Percentiles rank a stretch among this genome's conserved stretches.
phyloP scores from a whole-genome alignment of 2,113 vertebrate genomes.

The Bombycilla garrulus region DNA sequence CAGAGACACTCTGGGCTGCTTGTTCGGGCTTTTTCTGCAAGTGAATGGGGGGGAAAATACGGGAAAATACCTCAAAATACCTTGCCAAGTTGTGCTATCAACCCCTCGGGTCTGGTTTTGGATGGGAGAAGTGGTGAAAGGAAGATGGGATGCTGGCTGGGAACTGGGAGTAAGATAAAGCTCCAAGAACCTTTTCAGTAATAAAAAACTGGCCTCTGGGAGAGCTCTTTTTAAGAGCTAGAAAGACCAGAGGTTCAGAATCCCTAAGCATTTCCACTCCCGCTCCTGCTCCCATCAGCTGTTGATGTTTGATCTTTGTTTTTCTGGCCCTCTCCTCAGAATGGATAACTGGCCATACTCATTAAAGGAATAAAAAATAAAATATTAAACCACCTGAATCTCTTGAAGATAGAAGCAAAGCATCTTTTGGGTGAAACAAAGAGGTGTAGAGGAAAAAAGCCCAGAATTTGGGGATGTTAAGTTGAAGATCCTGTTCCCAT shows the following conservation, averaged over 20 bases:
- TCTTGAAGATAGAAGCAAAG: background rate
- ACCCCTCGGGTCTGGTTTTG: background rate
- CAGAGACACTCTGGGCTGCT: background rate
- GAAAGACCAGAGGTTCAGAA: background rate
- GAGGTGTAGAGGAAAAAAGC: background rate
- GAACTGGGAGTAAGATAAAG: background rate
- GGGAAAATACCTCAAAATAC: background rate
- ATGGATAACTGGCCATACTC: background rate
- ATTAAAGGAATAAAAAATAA: background rate
- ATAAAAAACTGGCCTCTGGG: background rate
- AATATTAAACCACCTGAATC: background rate
- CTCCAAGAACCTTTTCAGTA: background rate
- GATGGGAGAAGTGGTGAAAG: background rate
- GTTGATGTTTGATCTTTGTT: background rate
- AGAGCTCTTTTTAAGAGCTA: background rate
- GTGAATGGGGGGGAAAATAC: background rate
- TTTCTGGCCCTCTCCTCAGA: background rate
- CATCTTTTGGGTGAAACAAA: background rate
- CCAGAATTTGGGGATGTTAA: background rate
- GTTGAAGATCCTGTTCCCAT: constrained; percentile 41
- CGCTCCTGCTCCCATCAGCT: background rate
- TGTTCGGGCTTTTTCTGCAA: background rate
- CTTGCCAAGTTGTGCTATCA: background rate
- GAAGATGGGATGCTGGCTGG: background rate
- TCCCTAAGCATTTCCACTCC: background rate